Evolutionary conservation across 2,888 invertebrate genomes (phyloP).

Genomic region (Oscheius myriophilus): DNA sequence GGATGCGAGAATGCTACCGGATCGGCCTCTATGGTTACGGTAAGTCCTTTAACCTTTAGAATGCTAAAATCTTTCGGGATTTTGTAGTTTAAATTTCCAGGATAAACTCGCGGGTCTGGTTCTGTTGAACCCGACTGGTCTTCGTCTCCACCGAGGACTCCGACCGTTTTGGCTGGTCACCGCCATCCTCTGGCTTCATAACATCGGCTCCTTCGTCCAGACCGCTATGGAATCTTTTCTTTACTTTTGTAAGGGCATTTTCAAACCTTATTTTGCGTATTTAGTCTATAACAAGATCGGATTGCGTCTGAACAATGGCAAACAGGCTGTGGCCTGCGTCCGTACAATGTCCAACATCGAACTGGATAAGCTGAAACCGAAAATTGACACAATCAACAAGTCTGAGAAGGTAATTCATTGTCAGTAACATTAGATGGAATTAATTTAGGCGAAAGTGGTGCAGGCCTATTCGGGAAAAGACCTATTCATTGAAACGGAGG

Average conservation of each 20-base stretch:
- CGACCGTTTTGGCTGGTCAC: conserved; percentile 37
- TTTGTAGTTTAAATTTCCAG: conserved; percentile 12
- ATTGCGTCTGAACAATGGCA: conserved; percentile 34
- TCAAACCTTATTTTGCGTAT: conserved; percentile 9
- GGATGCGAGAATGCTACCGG: conserved; percentile 50
- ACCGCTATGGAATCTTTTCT: conserved; percentile 31
- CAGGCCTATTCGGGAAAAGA: conserved; percentile 42
- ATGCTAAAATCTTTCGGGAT: neutral
- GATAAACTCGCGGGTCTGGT: conserved; percentile 41
- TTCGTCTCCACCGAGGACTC: conserved; percentile 47
- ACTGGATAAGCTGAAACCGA: conserved; percentile 25
- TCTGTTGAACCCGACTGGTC: conserved; percentile 47
- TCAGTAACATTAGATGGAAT: too few species aligned
- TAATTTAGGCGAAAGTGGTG: conserved; percentile 35
- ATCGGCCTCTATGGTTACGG: conserved; percentile 21
- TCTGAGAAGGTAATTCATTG: conserved; percentile 12
- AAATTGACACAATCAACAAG: conserved; percentile 27
- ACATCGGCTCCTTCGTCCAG: conserved; percentile 18
- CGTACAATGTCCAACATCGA: conserved; percentile 36
- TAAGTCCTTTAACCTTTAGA: conserved; percentile 3
- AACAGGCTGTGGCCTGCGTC: conserved; percentile 40
- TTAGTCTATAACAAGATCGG: conserved; percentile 44
- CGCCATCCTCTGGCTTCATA: conserved; percentile 26
- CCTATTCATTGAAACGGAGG: conserved; percentile 39
- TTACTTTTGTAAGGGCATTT: conserved; percentile 31